Conservation (phyloP, 2,113 vertebrate species). For the Argyrosomus japonicus region DNA sequence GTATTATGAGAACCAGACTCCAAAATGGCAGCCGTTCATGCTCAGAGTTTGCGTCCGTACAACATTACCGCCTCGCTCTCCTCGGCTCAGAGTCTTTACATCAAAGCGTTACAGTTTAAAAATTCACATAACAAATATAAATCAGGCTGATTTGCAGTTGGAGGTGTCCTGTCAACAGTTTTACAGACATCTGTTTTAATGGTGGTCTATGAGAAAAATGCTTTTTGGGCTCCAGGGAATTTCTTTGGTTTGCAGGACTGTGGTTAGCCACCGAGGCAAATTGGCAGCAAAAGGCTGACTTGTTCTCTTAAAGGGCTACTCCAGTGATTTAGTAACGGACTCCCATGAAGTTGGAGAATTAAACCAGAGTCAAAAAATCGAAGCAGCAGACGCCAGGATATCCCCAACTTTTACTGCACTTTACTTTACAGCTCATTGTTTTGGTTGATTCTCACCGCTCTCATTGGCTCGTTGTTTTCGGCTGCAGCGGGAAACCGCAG, state of each 20-base stretch:
- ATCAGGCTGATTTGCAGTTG: background rate
- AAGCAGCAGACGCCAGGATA: background rate
- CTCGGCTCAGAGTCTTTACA: background rate
- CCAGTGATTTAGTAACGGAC: background rate
- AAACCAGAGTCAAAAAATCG: background rate
- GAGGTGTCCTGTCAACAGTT: conserved; percentile 4
- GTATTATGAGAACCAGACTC: background rate
- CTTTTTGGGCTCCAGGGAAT: background rate
- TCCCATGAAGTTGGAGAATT: background rate
- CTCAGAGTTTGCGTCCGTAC: background rate
- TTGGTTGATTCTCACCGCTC: no score
- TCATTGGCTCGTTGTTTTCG: no score
- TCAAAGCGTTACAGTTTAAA: background rate
- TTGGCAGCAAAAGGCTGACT: background rate
- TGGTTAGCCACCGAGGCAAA: background rate
- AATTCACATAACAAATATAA: background rate
- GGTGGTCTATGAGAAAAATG: conserved; percentile 23
- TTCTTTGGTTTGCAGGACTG: background rate
- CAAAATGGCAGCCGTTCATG: background rate
- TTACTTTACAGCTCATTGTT: no score
- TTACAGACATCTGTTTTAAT: background rate
- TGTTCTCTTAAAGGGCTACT: conserved; percentile 8
- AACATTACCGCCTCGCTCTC: background rate
- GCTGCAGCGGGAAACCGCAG: no score
- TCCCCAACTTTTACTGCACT: background rate